phyloP scores from a whole-genome alignment of 2,888 invertebrate genomes.

The Brachypalpus laphriformis region DNA sequence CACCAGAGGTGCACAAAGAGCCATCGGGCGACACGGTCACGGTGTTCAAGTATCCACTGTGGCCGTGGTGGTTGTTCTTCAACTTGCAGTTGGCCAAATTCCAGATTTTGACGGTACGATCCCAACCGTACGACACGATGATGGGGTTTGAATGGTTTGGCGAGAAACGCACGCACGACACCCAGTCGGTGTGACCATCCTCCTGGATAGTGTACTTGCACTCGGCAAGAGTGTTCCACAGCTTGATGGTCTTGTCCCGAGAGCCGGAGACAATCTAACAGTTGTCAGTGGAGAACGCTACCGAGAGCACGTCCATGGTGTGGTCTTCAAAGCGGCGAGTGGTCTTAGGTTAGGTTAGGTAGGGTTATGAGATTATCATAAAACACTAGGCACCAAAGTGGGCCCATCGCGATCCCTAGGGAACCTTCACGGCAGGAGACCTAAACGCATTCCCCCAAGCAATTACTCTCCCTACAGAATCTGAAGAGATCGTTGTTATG shows the following conservation, averaged over 20 bases:
- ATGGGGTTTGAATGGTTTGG: slow-evolving; percentile 99
- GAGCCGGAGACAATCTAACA: slow-evolving; percentile 99
- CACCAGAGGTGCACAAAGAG: slow-evolving; percentile 99
- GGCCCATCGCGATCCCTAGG: too few species aligned
- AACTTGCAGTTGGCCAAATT: too few species aligned
- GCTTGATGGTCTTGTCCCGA: slow-evolving; percentile 98
- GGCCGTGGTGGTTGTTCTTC: slow-evolving; percentile 98
- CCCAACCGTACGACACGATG: slow-evolving; percentile 99
- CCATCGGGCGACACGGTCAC: slow-evolving; percentile 99
- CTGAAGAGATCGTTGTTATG: too few species aligned
- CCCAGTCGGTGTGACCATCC: slow-evolving; percentile 97
- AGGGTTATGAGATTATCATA: too few species aligned
- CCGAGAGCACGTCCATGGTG: slow-evolving; percentile 96
- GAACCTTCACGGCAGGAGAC: too few species aligned
- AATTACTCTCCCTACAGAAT: too few species aligned
- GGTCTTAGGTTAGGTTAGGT: too few species aligned
- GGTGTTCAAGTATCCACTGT: slow-evolving; percentile 98
- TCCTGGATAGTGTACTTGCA: slow-evolving; percentile 99
- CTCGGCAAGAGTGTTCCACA: slow-evolving; percentile 98
- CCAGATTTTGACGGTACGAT: slow-evolving; percentile 97
- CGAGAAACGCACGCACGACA: too few species aligned
- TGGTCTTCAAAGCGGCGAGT: too few species aligned
- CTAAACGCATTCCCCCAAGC: too few species aligned
- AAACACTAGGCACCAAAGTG: too few species aligned
- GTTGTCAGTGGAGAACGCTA: slow-evolving; percentile 99